Evolutionary conservation across 2,888 invertebrate species (phyloP).

Genomic region (Proisotoma minuta): DNA sequence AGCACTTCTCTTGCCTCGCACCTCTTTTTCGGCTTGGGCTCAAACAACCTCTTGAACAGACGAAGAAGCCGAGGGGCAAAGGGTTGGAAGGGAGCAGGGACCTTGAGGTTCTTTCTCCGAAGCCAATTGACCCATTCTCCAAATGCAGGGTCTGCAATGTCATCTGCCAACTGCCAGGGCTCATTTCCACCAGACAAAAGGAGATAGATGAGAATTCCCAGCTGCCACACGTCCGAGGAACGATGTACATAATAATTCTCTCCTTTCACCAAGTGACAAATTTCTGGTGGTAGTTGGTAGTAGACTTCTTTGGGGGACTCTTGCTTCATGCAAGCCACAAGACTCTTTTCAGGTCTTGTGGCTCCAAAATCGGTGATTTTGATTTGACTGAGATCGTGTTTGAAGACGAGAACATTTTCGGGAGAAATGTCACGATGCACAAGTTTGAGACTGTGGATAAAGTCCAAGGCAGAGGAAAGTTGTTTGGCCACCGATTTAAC

Average conservation of each 20-base stretch:
- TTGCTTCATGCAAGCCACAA: conserved; percentile 2
- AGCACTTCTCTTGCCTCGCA: conserved; percentile 59
- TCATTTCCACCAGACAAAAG: conserved; percentile 60
- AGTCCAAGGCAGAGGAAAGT: conserved; percentile 68
- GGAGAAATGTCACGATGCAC: conserved; percentile 71
- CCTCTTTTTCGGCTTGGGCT: conserved; percentile 64
- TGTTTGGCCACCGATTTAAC: conserved; percentile 86
- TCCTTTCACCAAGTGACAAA: conserved; percentile 59
- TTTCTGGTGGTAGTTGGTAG: conserved; percentile 54
- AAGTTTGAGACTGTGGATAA: conserved; percentile 70
- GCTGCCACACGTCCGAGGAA: conserved; percentile 70
- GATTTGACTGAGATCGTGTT: conserved; percentile 62
- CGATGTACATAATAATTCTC: conserved; percentile 63
- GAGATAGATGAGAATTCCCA: conserved; percentile 65
- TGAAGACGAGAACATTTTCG: conserved; percentile 68
- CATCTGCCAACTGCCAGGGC: conserved; percentile 66
- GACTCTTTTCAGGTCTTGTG: conserved; percentile 4
- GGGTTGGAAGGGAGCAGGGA: conserved; percentile 57
- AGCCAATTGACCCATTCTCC: conserved; percentile 61
- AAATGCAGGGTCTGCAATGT: conserved; percentile 65
- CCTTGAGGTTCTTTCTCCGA: conserved; percentile 58
- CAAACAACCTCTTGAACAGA: conserved; percentile 65
- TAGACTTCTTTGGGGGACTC: not conserved
- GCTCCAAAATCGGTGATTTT: conserved; percentile 67
- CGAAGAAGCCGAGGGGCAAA: conserved; percentile 66